Evolutionary conservation across 2,888 invertebrate species (phyloP).

Genomic region (Bembecia ichneumoniformis): DNA sequence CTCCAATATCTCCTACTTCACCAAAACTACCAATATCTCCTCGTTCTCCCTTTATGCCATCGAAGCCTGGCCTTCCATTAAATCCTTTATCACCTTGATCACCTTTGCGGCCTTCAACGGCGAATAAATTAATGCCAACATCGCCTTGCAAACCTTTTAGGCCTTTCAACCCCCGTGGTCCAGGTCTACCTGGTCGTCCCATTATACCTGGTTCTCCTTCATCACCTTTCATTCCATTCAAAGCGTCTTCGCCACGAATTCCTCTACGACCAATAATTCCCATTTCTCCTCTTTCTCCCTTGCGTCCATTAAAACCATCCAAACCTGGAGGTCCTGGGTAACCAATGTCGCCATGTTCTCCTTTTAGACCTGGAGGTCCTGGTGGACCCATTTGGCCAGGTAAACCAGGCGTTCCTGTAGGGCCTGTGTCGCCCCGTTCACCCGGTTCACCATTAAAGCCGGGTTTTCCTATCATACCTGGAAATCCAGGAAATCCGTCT

Average conservation of each 20-base stretch:
- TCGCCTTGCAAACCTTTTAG: slow-evolving; percentile 49
- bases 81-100: slow-evolving; percentile 71
- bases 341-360: slow-evolving; percentile 80
- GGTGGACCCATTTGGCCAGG: slow-evolving; percentile 83
- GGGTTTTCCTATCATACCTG: slow-evolving; percentile 43
- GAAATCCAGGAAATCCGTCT: slow-evolving; percentile 53
- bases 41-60: slow-evolving; percentile 75
- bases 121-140: slow-evolving; percentile 17
- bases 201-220: slow-evolving; percentile 57
- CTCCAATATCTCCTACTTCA: slow-evolving; percentile 59
- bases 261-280: slow-evolving; percentile 74
- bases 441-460: slow-evolving; percentile 50
- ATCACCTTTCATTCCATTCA: slow-evolving; percentile 76
- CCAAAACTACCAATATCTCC: slow-evolving; percentile 74
- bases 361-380: slow-evolving; percentile 81
- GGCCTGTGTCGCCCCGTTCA: slow-evolving; percentile 52
- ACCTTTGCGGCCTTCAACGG: slow-evolving; percentile 71
- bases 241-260: slow-evolving; percentile 72
- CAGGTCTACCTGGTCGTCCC: slow-evolving; percentile 47
- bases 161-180: slow-evolving; percentile 65
- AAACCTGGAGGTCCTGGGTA: slow-evolving; percentile 27
- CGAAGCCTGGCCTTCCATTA: slow-evolving; percentile 66
- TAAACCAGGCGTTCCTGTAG: slow-evolving; percentile 62
- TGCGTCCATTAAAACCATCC: slow-evolving; percentile 37
- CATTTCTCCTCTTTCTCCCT: slow-evolving; percentile 64